Conservation (phyloP, 2,797 vertebrate genomes). For the Limnodromus scolopaceus region DNA sequence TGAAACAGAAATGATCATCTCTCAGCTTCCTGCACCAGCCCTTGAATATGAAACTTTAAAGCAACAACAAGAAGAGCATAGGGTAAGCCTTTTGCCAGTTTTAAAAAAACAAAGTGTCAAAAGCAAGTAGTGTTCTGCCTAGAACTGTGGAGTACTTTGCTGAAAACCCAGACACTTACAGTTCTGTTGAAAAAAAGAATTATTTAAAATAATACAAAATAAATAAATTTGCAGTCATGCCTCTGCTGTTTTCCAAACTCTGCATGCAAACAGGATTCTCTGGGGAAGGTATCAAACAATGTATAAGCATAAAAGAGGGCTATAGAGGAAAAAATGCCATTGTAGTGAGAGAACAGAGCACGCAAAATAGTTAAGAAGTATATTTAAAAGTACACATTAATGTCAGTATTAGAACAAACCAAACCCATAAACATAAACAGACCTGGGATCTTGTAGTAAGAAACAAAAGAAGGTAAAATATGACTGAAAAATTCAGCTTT, state of each 20-base stretch:
- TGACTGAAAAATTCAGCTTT: background rate
- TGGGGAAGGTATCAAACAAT: background rate
- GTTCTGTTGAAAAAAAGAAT: background rate
- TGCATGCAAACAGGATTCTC: background rate
- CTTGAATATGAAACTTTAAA: constrained; percentile 93
- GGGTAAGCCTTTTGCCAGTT: constrained; percentile 82
- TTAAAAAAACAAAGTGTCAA: background rate
- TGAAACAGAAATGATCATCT: constrained; percentile 87
- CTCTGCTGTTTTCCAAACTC: background rate
- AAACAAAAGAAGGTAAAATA: background rate
- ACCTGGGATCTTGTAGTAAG: background rate
- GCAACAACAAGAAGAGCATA: constrained; percentile 95
- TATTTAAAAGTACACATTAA: background rate
- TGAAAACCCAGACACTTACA: background rate
- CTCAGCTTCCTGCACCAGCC: constrained; percentile 87
- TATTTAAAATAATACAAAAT: background rate
- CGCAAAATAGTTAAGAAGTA: background rate
- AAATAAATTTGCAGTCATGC: background rate
- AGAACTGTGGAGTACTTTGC: background rate
- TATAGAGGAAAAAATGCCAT: background rate
- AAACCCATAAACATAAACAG: background rate
- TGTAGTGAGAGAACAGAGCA: background rate
- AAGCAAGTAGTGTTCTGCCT: background rate
- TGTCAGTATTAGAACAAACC: background rate
- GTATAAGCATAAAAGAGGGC: background rate